Base-by-base conservation (phyloP, 2,888 invertebrate genomes). In the Drosophila mettleri region DNA sequence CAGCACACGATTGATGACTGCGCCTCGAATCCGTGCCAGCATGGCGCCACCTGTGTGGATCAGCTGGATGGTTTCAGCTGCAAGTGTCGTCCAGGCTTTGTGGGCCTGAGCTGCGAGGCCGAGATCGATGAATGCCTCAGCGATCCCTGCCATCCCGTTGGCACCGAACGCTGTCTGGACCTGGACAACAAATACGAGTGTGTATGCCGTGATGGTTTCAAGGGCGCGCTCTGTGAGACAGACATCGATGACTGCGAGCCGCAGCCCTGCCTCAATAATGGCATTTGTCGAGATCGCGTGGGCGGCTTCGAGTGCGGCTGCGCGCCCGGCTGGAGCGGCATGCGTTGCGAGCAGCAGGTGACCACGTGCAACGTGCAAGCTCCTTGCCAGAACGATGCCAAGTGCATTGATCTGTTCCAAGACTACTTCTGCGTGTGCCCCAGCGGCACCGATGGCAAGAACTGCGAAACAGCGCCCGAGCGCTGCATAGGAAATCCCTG, bases 381-480 rank as follows among this genome's bases (percentile, higher is more conserved):
- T 62, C 98, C 98, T 0, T 99, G 99, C 90, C 96, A 97, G 91
- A 99, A 99, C 91, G 96, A 97, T 90, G 98, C 98, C 18, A 95
- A 94, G 43, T 98, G 98, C 91, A 97, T 98, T 69, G 96, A 98
- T 89, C 94, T 98, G 12, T 98, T 98, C 95, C 96, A 97, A 93
- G 92, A 92, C 66, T 92, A 91, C 66, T 92, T 92, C 91, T 92
- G 92, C 54, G 92, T 92, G 9, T 98, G 98, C 89, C 98, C 98
- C 46, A 97, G 97, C 73, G 98, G 98, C 82, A 98, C 98, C 0
- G 98, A 98, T 89, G 99, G 98, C 10, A 98, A 98, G 92, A 96
- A 98, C 91, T 99, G 99, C 91, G 98, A 98, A 93, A 98, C 98
- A 0, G 98, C 98, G 0, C 98, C 98, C 3, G 98, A 98, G 92